A percentile compares a stretch with the other conserved stretches of the same genome.
Evolutionary conservation across 1,140 invertebrate species (phyloP).

Genomic region (Drosophila kikkawai): DNA sequence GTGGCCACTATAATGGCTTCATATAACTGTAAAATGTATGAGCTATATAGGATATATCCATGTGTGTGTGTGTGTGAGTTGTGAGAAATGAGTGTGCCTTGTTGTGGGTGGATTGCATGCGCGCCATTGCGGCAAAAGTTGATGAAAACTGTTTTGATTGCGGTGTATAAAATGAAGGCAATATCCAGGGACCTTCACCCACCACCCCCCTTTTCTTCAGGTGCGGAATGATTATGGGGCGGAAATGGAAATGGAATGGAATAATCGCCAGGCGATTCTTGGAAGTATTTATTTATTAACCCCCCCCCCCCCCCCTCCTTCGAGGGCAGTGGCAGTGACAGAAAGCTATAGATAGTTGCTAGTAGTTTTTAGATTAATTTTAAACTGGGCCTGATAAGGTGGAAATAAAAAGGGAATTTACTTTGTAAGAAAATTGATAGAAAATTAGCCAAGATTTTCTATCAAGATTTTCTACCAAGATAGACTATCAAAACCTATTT

Average conservation of each 20-base stretch:
- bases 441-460: neutral
- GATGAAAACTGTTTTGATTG: constrained; percentile 66
- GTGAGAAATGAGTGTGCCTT: constrained; percentile 37
- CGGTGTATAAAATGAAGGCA: constrained; percentile 45
- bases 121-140: constrained; percentile 58
- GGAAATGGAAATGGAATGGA: constrained; percentile 50
- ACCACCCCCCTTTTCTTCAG: neutral
- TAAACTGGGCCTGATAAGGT: too few species aligned
- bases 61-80: constrained; percentile 13
- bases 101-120: constrained; percentile 25
- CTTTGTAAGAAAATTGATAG: neutral
- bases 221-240: constrained; percentile 33
- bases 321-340: neutral
- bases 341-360: neutral
- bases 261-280: constrained; percentile 16
- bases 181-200: neutral
- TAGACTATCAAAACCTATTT: too few species aligned
- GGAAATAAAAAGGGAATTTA: neutral
- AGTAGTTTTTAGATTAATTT: neutral
- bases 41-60: constrained; percentile 21
- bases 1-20: constrained; percentile 64
- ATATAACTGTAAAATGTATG: constrained; percentile 78
- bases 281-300: constrained; percentile 18
- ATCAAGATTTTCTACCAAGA: too few species aligned
- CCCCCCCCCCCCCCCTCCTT: neutral